Evolutionary conservation across 2,113 vertebrate genomes (phyloP).

Genomic region (Epinephelus moara): DNA sequence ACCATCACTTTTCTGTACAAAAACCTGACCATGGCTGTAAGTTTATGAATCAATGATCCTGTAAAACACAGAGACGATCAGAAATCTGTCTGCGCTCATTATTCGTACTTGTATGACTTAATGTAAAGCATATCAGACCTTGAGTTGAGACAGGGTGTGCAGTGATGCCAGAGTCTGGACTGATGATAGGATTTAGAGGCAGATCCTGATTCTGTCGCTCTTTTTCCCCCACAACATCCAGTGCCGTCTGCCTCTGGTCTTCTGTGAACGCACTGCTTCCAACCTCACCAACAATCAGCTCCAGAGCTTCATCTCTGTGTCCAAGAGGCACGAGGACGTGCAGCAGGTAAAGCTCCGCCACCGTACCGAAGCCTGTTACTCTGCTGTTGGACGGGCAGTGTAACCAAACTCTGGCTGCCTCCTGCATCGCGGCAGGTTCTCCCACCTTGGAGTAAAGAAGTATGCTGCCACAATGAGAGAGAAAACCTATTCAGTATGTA

Average conservation of each 20-base stretch:
- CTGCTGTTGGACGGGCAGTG: conserved; percentile 76
- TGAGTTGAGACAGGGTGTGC: conserved; percentile 10
- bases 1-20: conserved; percentile 82
- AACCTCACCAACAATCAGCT: conserved; percentile 80
- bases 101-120: not conserved
- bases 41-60: conserved; percentile 83
- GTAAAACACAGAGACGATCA: conserved; percentile 41
- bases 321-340: conserved; percentile 89
- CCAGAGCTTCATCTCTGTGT: conserved; percentile 82
- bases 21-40: conserved; percentile 79
- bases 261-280: conserved; percentile 73
- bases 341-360: conserved; percentile 89
- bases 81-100: not conserved
- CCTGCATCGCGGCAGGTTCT: conserved; percentile 87
- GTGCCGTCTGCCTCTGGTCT: conserved; percentile 75
- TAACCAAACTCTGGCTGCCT: conserved; percentile 87
- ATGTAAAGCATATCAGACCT: conserved; percentile 62
- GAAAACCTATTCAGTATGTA: not conserved
- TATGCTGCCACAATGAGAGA: conserved; percentile 78
- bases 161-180: conserved; percentile 8
- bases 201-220: conserved; percentile 39
- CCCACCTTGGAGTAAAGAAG: conserved; percentile 91
- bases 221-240: conserved; percentile 79
- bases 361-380: conserved; percentile 72
- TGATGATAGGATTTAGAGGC: not conserved